phyloP scores from a whole-genome alignment of 2,113 vertebrate genomes.

The Uria aalge region DNA sequence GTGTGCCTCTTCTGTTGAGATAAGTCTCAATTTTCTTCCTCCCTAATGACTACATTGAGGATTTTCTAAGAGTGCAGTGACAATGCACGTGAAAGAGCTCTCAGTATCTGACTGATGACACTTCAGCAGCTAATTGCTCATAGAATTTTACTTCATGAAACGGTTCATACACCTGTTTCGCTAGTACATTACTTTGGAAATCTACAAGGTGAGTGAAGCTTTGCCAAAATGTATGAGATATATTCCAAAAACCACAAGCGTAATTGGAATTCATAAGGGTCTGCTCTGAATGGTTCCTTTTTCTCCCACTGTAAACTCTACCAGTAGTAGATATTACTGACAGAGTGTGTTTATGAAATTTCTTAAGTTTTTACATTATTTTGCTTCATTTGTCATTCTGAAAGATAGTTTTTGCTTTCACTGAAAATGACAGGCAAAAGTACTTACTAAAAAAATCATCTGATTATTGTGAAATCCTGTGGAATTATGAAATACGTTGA shows the following conservation, averaged over 20 bases:
- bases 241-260: not conserved
- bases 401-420: not conserved
- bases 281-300: not conserved
- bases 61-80: constrained; percentile 51
- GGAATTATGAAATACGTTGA: not conserved
- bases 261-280: not conserved
- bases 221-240: constrained; percentile 17
- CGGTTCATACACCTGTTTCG: constrained; percentile 7
- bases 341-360: not conserved
- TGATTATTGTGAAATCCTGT: not conserved
- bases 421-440: not conserved
- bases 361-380: not conserved
- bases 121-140: constrained; percentile 65
- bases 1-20: constrained; percentile 52
- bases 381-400: constrained; percentile 18
- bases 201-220: constrained; percentile 3
- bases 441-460: not conserved
- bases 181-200: not conserved
- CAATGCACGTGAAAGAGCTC: constrained; percentile 56
- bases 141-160: constrained; percentile 45
- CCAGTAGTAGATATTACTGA: not conserved
- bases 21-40: constrained; percentile 66
- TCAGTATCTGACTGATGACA: constrained; percentile 55
- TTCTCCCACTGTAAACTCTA: not conserved
- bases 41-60: constrained; percentile 56